A percentile compares a stretch with the other conserved stretches of the same genome.
phyloP scores from a whole-genome alignment of 30 jellyfish, hydroid and myxozoan species.

The Chrysaora quinquecirrha region DNA sequence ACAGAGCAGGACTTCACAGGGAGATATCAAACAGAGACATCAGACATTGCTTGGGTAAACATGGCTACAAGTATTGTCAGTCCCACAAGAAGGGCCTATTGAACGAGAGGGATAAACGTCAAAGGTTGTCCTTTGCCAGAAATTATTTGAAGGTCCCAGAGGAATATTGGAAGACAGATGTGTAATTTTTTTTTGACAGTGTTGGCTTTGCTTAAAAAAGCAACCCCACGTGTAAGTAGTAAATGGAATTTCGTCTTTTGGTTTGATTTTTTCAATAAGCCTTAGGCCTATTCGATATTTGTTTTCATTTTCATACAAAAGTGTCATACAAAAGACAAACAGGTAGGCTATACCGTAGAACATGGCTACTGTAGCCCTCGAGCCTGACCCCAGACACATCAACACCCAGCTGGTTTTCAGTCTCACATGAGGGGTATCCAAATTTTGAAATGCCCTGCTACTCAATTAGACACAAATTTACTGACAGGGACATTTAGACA shows the following conservation, averaged over 20 bases:
- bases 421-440: neutral
- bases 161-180: neutral
- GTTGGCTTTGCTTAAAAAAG: neutral
- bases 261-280: neutral
- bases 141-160: neutral
- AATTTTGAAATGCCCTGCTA: neutral
- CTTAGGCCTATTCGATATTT: neutral
- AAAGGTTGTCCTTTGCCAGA: slow-evolving; percentile 4
- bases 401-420: neutral
- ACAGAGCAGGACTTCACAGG: neutral
- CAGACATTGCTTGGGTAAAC: neutral
- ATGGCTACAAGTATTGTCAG: neutral
- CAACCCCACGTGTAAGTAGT: neutral
- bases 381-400: neutral
- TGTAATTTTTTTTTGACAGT: neutral
- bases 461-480: neutral
- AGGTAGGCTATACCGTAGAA: neutral
- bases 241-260: neutral
- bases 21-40: neutral
- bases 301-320: neutral
- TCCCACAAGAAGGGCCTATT: neutral
- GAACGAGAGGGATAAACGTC: neutral
- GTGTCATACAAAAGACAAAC: neutral
- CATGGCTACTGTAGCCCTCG: neutral
- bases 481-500: neutral